Evolutionary conservation across 2,113 vertebrate species (phyloP), one percentile per base, ranked within the genome.

Genomic region (Sylvietta virens): DNA sequence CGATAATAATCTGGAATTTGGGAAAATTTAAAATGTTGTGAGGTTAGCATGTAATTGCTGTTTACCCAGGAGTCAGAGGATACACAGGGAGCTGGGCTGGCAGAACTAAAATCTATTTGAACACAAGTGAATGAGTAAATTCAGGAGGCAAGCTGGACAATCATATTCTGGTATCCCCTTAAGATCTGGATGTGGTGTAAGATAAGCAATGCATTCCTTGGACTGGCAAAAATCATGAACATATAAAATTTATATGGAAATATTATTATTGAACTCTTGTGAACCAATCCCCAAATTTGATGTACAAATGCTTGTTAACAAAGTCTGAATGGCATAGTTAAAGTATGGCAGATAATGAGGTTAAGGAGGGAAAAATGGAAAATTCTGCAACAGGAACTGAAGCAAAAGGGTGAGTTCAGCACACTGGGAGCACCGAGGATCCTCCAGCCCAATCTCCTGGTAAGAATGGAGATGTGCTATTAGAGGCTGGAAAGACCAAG

Each of bases 401-500:
- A 57, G 42, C 17, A 42, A 73, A 62, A 39, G 7, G 23, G 11
- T 26, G 70, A 81, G 8, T 42, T 81, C 33, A 21, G 58, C 33
- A 40, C 47, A 1, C 8, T 30, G 57, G 40, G 69, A 60, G 35
- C 31, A 50, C 31, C 2, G 4, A 57, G 53, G 26, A 7, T 51
- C n/a, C 69, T 56, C 40, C 65, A 61, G 47, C 28, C 47, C 62
- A 19, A 0, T 3, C n/a, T 56, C 33, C 27, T 44, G 26, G 4
- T 13, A 2, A 19, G 33, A 33, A 50, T 8, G 31, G 26, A 47
- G 23, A 21, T 1, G 6, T 56, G 9, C 35, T 24, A 0, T 6
- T 20, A 11, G 9, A 24, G 56, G 1, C 42, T 45, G 13, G 28
- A 37, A 30, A 17, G 33, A 51, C 16, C 9, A 45, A 62, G 23